Percentiles rank a stretch among this genome's conserved stretches.
phyloP scores from a whole-genome alignment of 2,797 vertebrate genomes.

The Chaetophractus vellerosus region DNA sequence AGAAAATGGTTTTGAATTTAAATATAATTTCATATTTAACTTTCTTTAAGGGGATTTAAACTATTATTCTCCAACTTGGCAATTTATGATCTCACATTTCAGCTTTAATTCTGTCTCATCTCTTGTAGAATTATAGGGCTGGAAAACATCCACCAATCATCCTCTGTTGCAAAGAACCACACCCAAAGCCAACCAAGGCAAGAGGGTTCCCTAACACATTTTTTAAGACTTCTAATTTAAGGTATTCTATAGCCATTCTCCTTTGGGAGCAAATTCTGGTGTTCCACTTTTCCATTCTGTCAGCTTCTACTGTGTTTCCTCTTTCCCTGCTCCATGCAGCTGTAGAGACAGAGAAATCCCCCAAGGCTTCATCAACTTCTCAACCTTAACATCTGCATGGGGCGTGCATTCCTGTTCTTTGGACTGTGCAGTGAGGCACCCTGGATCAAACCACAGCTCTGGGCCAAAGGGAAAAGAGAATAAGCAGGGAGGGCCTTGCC shows the following conservation, averaged over 20 bases:
- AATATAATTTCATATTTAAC: conserved; percentile 70
- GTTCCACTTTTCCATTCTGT: conserved; percentile 16
- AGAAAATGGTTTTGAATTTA: conserved; percentile 76
- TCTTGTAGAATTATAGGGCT: conserved; percentile 77
- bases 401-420: background rate
- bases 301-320: background rate
- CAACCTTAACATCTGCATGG: background rate
- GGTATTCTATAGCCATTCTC: conserved; percentile 45
- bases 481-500: background rate
- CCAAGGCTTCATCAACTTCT: background rate
- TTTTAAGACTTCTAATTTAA: conserved; percentile 77
- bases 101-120: conserved; percentile 77
- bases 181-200: conserved; percentile 67
- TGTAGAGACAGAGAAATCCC: background rate
- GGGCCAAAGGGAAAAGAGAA: background rate
- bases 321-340: background rate
- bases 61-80: conserved; percentile 75
- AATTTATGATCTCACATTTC: conserved; percentile 79
- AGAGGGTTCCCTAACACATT: conserved; percentile 61
- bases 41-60: conserved; percentile 68
- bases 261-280: conserved; percentile 14
- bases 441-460: background rate
- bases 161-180: conserved; percentile 67
- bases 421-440: background rate
- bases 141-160: conserved; percentile 66